Evolutionary conservation across 37 sponge, comb jelly and placozoan genomes (phyloP).

Genomic region (Aphrocallistes beatrix): DNA sequence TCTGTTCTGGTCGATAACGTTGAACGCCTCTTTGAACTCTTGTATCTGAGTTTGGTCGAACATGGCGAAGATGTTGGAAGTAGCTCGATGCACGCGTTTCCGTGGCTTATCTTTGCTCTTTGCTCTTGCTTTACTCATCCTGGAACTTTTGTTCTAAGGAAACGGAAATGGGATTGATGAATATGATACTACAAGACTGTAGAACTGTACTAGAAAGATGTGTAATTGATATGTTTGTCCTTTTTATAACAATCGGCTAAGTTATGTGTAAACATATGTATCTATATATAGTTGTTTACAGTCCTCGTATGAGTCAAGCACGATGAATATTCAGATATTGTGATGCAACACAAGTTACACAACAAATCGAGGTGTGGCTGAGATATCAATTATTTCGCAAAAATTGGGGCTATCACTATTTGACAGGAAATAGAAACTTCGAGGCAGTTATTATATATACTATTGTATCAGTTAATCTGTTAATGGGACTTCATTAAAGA

Average conservation of each 20-base stretch:
- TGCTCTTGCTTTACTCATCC: conserved; percentile 28
- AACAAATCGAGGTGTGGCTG: too few species aligned
- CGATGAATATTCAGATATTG: neutral
- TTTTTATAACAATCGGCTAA: neutral
- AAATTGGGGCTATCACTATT: too few species aligned
- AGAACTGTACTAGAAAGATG: neutral
- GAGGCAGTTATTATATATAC: too few species aligned
- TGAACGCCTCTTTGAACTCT: conserved; percentile 99
- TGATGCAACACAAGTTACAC: too few species aligned
- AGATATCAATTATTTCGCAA: too few species aligned
- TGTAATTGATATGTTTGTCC: too few species aligned
- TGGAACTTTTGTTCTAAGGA: neutral
- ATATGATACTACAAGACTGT: neutral
- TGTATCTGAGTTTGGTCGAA: conserved; percentile 99
- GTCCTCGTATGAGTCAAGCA: too few species aligned
- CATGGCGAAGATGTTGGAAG: conserved; percentile 98
- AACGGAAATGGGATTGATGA: neutral
- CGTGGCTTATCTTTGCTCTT: conserved; percentile 85
- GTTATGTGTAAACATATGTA: neutral
- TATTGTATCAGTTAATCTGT: too few species aligned
- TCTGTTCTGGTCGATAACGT: conserved; percentile 93
- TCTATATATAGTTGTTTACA: conserved; percentile 9
- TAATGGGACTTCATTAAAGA: too few species aligned
- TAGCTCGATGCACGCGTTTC: conserved; percentile 94
- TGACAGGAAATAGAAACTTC: too few species aligned